phyloP scores from a whole-genome alignment of 2,797 vertebrate genomes.

The Mastacembelus armatus region DNA sequence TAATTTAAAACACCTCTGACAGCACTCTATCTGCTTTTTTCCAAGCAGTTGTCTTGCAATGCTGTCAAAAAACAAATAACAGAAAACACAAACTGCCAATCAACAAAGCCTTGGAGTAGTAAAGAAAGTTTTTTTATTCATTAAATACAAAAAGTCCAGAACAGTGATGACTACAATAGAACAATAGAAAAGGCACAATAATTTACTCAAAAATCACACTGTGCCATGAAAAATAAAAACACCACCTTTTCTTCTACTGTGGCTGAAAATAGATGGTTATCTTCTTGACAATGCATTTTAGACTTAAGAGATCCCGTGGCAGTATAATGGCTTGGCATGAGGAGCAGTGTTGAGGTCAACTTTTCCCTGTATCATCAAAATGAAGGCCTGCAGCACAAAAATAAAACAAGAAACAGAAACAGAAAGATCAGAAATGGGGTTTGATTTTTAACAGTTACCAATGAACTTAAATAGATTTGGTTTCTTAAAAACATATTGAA shows the following conservation, averaged over 20 bases:
- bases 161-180: conserved; percentile 80
- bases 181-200: conserved; percentile 86
- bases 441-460: neutral
- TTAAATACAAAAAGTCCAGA: conserved; percentile 83
- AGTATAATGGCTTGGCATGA: conserved; percentile 83
- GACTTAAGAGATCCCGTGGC: conserved; percentile 72
- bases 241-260: conserved; percentile 71
- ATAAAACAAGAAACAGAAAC: neutral
- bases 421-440: neutral
- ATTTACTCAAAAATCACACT: conserved; percentile 81
- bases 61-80: neutral
- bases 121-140: conserved; percentile 80
- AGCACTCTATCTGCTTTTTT: neutral
- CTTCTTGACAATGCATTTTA: conserved; percentile 70
- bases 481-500: neutral
- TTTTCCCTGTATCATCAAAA: conserved; percentile 81
- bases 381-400: conserved; percentile 70
- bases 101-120: conserved; percentile 52
- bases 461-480: neutral
- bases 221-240: conserved; percentile 83
- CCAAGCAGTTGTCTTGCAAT: neutral
- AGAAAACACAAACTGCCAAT: conserved; percentile 1
- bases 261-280: conserved; percentile 76
- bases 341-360: conserved; percentile 82
- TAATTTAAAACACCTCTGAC: neutral